Evolutionary conservation across 2,888 invertebrate species (phyloP).

Genomic region (Callinectes sapidus): DNA sequence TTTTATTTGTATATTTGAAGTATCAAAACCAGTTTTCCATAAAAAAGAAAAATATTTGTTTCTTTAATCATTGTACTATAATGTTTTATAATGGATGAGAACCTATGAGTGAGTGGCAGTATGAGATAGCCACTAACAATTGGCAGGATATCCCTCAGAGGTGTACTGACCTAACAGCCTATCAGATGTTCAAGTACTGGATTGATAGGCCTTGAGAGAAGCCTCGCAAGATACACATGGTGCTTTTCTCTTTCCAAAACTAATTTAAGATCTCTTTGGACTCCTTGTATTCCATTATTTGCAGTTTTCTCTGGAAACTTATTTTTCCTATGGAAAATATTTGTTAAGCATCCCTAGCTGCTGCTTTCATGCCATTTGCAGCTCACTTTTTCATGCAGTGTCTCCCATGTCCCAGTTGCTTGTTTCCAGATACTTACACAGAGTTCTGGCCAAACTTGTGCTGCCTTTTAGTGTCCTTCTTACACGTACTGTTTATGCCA

Average conservation of each 20-base stretch:
- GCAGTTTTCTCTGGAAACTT: not conserved
- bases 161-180: not conserved
- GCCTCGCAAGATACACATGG: not conserved
- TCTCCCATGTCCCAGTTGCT: not conserved
- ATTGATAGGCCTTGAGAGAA: not conserved
- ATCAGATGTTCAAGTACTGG: not conserved
- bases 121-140: not conserved
- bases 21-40: not conserved
- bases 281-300: not conserved
- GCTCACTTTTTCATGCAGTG: not conserved
- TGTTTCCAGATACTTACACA: not conserved
- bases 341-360: not conserved
- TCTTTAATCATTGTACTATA: not conserved
- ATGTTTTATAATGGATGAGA: not conserved
- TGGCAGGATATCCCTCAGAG: not conserved
- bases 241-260: not conserved
- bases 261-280: not conserved
- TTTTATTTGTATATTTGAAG: not conserved
- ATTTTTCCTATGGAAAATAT: not conserved
- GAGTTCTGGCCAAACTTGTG: not conserved
- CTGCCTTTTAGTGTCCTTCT: not conserved
- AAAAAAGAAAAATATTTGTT: not conserved
- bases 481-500: not conserved
- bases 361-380: not conserved
- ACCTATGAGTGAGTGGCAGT: not conserved